Conservation (phyloP, 2,113 vertebrate species). For the Motacilla tschutschensis region DNA sequence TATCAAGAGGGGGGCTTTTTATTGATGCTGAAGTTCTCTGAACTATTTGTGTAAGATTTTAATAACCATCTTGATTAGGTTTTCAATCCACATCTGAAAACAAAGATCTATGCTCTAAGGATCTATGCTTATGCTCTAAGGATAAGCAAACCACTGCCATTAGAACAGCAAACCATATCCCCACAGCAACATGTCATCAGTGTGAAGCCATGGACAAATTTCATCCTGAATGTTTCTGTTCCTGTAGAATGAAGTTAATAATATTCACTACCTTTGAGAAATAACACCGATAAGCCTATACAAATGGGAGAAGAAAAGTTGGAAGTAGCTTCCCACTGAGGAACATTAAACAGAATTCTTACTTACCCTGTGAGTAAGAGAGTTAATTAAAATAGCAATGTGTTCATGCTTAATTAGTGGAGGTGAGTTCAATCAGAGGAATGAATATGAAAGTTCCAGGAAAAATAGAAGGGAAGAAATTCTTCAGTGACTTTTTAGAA, state of each 20-base stretch:
- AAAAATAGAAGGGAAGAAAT: neutral
- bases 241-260: constrained; percentile 17
- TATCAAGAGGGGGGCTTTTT: neutral
- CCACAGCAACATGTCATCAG: neutral
- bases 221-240: neutral
- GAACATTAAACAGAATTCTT: constrained; percentile 12
- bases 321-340: neutral
- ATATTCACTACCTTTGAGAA: neutral
- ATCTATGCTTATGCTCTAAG: neutral
- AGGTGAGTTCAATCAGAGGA: neutral
- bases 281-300: neutral
- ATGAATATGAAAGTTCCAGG: neutral
- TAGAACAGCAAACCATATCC: neutral
- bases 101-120: no score
- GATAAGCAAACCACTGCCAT: neutral
- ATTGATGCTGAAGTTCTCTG: neutral
- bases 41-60: neutral
- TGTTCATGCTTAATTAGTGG: constrained; percentile 25
- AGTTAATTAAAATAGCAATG: constrained; percentile 42
- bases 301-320: neutral
- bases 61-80: neutral
- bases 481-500: neutral
- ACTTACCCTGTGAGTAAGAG: neutral
- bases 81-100: neutral
- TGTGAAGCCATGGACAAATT: neutral